A percentile compares a stretch with the other conserved stretches of the same genome.
These are phyloP conservation scores for Calypte anna DNA, from an alignment of 2,113 vertebrate genomes.

Conservation along the genomic window DNA sequence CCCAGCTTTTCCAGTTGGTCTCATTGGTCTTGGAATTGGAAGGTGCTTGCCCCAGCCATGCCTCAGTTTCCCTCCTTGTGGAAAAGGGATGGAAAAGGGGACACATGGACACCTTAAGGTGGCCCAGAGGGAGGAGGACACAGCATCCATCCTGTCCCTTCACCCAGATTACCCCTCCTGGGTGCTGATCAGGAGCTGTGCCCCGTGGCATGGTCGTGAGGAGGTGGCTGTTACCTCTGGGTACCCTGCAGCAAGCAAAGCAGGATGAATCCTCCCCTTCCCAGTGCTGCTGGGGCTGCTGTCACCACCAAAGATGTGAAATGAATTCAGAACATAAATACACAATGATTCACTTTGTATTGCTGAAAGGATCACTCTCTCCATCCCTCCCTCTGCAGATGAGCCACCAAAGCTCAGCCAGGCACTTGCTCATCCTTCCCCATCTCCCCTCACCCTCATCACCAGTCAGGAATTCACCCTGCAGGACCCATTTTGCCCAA, in stretches of 20 bases:
- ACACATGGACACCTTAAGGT: not conserved
- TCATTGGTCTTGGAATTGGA: not conserved
- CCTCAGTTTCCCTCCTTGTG: not conserved
- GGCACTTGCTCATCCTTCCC: not conserved
- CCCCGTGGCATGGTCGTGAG: not conserved
- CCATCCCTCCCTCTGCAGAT: not conserved
- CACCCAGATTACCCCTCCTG: not conserved
- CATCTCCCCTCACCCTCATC: not conserved
- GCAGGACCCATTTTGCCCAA: not conserved
- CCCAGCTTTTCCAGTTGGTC: not conserved
- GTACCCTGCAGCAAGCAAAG: not conserved
- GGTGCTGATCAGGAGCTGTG: not conserved
- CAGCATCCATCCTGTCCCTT: not conserved
- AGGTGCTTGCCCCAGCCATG: accelerated
- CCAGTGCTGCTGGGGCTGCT: not conserved
- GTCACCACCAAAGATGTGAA: accelerated
- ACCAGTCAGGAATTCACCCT: not conserved
- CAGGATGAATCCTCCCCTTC: not conserved
- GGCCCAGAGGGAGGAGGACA: not conserved
- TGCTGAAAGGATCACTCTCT: not conserved
- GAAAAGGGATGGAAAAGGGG: not conserved
- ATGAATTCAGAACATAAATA: not conserved
- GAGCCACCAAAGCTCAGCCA: accelerated
- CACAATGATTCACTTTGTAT: accelerated
- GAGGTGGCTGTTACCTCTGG: not conserved